Base-by-base conservation (phyloP, 1,140 invertebrate genomes). In the Drosophila nasuta region DNA sequence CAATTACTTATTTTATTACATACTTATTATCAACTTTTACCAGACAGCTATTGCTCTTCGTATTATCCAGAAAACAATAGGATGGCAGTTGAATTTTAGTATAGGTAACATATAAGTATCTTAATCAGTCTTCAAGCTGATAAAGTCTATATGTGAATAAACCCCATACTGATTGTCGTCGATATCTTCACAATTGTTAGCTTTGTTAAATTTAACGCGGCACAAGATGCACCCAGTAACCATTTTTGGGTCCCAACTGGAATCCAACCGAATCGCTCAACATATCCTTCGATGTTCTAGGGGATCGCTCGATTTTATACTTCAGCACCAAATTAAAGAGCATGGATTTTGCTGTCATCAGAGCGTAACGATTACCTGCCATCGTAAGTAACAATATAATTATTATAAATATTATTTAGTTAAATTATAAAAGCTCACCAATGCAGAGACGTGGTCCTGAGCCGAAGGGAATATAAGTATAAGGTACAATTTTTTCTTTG, bases 381-480 rank as follows among this genome's bases (percentile, higher is more conserved):
- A 65, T 11, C 15, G 6, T 7, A 38, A 38, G 13, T 52, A 0
- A 3, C 11, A 2, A 11, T 3, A 10, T 10, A 10, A 38, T 38
- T 10, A 38, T 10, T 8, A 13, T 13, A 43, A 10, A 20, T 20
- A 11, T 4, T 7, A n/a, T 1, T 7, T 15, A 15, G 4, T 3
- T 0, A 43, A 7, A 43, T 1, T 46, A 8, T 38, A 11, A 7
- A 13, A 93, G 91, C 93, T 93, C 86, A 85, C 94, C 95, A 65
- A 95, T 93, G 75, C 95, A 95, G 70, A 93, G 94, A 28, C 95
- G 90, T 1, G 94, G 94, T 28, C 95, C 95, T 5, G 85, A 82
- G 3, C 95, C 94, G 74, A 95, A 95, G 0, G 95, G 94, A 51
- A 95, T 58, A 85, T 93, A 95, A 0, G 92, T 80, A 48, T 92